Evolutionary conservation across 2,797 vertebrate genomes (phyloP).

Genomic region (Paedocypris micromegethes): DNA sequence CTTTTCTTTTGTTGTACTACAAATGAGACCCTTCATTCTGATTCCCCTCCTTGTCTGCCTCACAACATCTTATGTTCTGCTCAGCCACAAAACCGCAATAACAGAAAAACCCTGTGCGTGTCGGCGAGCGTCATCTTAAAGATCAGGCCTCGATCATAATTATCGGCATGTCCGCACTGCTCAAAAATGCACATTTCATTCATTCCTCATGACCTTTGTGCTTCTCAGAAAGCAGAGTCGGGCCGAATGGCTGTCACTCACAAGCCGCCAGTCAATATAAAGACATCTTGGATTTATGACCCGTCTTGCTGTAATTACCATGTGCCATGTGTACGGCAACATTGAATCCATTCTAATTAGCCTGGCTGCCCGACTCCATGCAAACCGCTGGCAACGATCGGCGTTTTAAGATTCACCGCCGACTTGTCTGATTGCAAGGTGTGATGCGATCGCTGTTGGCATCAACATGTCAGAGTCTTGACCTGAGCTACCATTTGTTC

Average conservation of each 20-base stretch:
- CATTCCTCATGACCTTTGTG: conserved; percentile 58
- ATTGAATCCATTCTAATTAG: conserved; percentile 37
- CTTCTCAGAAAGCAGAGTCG: conserved; percentile 27
- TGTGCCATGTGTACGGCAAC: conserved; percentile 33
- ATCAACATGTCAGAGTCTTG: conserved; percentile 6
- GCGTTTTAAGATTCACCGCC: conserved; percentile 16
- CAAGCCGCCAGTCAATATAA: conserved; percentile 13
- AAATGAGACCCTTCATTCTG: too few relatives aligned
- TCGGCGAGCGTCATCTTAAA: conserved; percentile 44
- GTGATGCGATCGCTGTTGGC: conserved; percentile 1
- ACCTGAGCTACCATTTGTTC: conserved; percentile 23
- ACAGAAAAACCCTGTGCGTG: conserved; percentile 55
- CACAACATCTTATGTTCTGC: too few relatives aligned
- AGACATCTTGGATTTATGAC: conserved; percentile 47
- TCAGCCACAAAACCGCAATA: conserved; percentile 57
- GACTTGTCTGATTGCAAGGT: conserved; percentile 13
- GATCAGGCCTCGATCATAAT: conserved; percentile 48
- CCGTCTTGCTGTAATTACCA: conserved; percentile 48
- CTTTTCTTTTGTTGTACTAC: too few relatives aligned
- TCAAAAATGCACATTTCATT: conserved; percentile 67
- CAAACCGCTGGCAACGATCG: conserved; percentile 6
- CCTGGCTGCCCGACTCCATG: conserved; percentile 31
- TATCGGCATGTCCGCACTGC: conserved; percentile 71
- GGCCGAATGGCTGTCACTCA: not conserved
- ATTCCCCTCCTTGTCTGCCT: too few relatives aligned